Conservation (phyloP, 2,888 invertebrate genomes). For the Lycia hirtaria region DNA sequence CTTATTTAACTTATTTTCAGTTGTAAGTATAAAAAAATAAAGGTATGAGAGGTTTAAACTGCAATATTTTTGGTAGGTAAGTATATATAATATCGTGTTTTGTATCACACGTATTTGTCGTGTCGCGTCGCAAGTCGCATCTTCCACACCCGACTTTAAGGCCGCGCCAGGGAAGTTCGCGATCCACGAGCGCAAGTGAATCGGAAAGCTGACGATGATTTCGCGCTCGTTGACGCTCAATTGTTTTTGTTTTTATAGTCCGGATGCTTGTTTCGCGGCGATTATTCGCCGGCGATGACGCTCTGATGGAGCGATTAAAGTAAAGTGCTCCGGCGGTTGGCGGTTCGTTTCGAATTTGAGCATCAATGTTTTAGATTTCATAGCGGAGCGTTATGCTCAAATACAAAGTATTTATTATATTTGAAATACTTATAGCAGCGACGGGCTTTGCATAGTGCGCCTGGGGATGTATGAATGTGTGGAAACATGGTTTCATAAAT, state of each 20-base stretch:
- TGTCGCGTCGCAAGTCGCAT: background rate
- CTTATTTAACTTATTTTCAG: too few relatives aligned
- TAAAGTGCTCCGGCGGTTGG: constrained; percentile 8
- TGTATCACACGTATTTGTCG: background rate
- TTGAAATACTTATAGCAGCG: too few relatives aligned
- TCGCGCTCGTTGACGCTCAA: constrained; percentile 25
- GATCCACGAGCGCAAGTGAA: constrained; percentile 39
- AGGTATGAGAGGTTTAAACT: too few relatives aligned
- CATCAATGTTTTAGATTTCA: background rate
- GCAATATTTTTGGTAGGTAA: too few relatives aligned
- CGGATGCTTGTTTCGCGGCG: constrained; percentile 13
- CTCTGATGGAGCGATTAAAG: constrained; percentile 21
- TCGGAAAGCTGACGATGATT: constrained; percentile 41
- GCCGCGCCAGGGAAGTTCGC: constrained; percentile 17
- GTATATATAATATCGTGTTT: too few relatives aligned
- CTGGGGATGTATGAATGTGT: too few relatives aligned
- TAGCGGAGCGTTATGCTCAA: background rate
- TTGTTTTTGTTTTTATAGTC: constrained; percentile 36
- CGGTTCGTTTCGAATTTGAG: constrained; percentile 1
- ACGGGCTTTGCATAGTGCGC: too few relatives aligned
- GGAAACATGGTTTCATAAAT: too few relatives aligned
- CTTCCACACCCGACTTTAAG: background rate
- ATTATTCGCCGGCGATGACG: constrained; percentile 16
- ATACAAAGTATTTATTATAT: too few relatives aligned
- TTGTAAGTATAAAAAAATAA: too few relatives aligned